Conservation (phyloP, 2,888 invertebrate genomes). For the Norana najaformis region DNA sequence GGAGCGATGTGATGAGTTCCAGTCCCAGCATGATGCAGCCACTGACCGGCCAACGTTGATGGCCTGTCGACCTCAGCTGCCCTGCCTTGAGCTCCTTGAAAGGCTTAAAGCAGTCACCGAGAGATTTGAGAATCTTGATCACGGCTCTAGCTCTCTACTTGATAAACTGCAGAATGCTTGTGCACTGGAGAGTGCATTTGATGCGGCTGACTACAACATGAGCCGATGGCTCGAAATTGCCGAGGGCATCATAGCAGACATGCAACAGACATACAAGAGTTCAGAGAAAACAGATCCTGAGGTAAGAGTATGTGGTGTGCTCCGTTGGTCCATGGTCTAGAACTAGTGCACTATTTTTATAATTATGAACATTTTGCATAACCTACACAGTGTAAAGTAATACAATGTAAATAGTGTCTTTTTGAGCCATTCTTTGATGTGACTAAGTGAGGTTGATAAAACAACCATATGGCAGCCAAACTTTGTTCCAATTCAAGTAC, state of each 20-base stretch:
- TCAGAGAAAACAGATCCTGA: constrained; percentile 21
- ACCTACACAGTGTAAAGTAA: background rate
- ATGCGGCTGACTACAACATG: constrained; percentile 79
- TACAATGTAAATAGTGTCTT: too few relatives aligned
- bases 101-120: constrained; percentile 29
- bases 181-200: constrained; percentile 72
- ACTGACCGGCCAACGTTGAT: constrained; percentile 7
- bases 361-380: background rate
- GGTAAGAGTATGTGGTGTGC: background rate
- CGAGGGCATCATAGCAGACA: constrained; percentile 59
- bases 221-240: constrained; percentile 28
- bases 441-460: too few relatives aligned
- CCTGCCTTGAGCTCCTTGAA: background rate
- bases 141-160: constrained; percentile 68
- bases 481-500: too few relatives aligned
- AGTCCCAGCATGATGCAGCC: constrained; percentile 16
- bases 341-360: background rate
- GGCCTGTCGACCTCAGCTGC: background rate
- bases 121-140: constrained; percentile 30
- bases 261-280: constrained; percentile 55
- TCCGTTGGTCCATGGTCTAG: background rate
- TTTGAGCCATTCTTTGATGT: too few relatives aligned
- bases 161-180: constrained; percentile 89
- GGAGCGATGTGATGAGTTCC: constrained; percentile 32
- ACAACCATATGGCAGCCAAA: too few relatives aligned